phyloP scores from a whole-genome alignment of 2,113 vertebrate genomes.

The Microtus richardsoni region DNA sequence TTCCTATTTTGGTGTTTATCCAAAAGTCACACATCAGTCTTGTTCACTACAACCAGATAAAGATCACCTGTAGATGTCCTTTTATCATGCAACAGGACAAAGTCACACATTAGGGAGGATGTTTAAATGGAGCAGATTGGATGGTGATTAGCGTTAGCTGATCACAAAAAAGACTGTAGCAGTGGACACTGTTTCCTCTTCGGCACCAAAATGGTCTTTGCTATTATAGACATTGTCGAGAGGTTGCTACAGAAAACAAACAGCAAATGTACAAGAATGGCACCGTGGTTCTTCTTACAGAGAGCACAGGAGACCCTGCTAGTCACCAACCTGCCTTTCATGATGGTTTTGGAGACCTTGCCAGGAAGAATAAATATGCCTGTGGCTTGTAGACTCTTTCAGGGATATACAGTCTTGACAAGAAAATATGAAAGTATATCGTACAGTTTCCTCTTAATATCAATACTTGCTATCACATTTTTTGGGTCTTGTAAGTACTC shows the following conservation, averaged over 20 bases:
- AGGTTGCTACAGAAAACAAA: constrained; percentile 51
- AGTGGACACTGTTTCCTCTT: background rate
- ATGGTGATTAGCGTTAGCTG: background rate
- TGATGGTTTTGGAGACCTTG: constrained; percentile 62
- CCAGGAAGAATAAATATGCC: constrained; percentile 68
- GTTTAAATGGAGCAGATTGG: background rate
- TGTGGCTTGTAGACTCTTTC: constrained; percentile 66
- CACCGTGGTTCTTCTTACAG: background rate
- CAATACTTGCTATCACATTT: constrained; percentile 81
- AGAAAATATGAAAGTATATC: constrained; percentile 81
- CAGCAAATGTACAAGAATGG: constrained; percentile 24
- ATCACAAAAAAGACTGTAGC: background rate
- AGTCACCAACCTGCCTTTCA: constrained; percentile 64
- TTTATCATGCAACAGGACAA: background rate
- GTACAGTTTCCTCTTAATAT: constrained; percentile 82
- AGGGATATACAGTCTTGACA: constrained; percentile 70
- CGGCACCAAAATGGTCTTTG: background rate
- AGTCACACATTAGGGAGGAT: background rate
- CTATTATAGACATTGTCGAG: background rate
- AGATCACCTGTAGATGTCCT: background rate
- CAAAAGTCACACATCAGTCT: background rate
- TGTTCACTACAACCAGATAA: background rate
- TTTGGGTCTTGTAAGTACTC: constrained; percentile 84
- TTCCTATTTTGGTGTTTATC: background rate
- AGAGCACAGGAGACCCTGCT: constrained; percentile 50